Base-by-base conservation (phyloP, 2,888 invertebrate genomes). In the Charanyca ferruginea region DNA sequence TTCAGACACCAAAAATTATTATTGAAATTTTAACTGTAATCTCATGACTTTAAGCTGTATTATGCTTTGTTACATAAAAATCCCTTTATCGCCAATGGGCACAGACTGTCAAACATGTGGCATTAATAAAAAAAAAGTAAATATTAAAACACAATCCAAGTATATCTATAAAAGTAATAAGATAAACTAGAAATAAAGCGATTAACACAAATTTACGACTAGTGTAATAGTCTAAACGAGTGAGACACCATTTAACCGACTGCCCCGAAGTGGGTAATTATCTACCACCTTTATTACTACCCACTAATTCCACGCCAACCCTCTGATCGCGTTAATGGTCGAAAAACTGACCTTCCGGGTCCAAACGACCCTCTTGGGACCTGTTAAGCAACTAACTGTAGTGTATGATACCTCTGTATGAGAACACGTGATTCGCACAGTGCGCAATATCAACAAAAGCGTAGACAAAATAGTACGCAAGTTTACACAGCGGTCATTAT, bases 271-370 rank as follows among this genome's bases (percentile, higher is more conserved):
- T 92, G 94, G 91, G 91, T 92, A 91, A 94, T 94, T 94, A 94
- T 77, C 81, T 77, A 80, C 79, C 89, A 93, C 93, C 91, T 94
- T 94, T 94, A 95, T 91, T 86, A 85, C 90, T 83, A 52, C 80
- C 84, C 83, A 85, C 90, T 93, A 93, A 93, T 94, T 91, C 91
- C 84, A 79, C 81, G 72, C 82, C 87, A 86, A 89, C 92, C 93
- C 93, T 89, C 91, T 91, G 92, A 91, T 90, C 89, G 90, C 89
- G 89, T 89, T 94, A 95, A 95, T 93, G 93, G 89, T 82, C 93
- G 92, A 94, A 94, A 94, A 94, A 95, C 94, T 95, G 94, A 93
- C 94, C 94, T 92, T 87, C 90, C 87, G 90, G 89, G 89, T 82
- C 87, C 59, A 86, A 93, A 94, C 88, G 88, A 90, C 89, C 88